Conservation (phyloP, 2,888 invertebrate genomes). For the Helleia helle region DNA sequence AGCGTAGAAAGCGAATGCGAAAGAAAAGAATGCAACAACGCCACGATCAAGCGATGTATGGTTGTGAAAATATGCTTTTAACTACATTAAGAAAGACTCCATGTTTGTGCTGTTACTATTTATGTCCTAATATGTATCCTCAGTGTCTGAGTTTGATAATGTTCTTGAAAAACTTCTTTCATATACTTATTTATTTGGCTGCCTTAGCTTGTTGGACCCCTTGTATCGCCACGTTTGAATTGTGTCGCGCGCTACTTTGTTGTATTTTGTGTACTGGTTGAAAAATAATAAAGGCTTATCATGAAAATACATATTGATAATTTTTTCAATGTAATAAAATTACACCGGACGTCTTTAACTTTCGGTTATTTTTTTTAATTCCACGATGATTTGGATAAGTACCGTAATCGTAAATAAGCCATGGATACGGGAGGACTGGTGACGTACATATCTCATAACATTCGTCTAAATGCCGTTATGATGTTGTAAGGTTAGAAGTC, state of each 20-base stretch:
- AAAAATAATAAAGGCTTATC: constrained; percentile 2
- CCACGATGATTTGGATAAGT: too few relatives aligned
- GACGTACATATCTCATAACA: too few relatives aligned
- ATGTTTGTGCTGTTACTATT: constrained; percentile 41
- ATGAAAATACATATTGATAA: too few relatives aligned
- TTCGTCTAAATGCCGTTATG: too few relatives aligned
- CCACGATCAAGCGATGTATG: constrained; percentile 25
- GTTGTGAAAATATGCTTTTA: constrained; percentile 34
- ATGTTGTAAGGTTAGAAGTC: too few relatives aligned
- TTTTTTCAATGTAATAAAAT: too few relatives aligned
- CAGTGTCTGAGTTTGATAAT: constrained; percentile 33
- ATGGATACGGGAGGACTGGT: too few relatives aligned
- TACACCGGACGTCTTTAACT: too few relatives aligned
- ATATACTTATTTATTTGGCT: constrained; percentile 30
- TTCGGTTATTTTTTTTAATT: too few relatives aligned
- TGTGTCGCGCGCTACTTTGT: constrained; percentile 31
- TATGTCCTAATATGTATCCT: constrained; percentile 42
- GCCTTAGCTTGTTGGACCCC: constrained; percentile 25
- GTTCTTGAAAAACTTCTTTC: constrained; percentile 26
- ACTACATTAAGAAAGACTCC: constrained; percentile 37
- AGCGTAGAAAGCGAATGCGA: constrained; percentile 21
- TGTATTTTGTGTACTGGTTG: constrained; percentile 32
- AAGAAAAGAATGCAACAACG: constrained; percentile 28
- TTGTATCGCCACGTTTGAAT: constrained; percentile 37
- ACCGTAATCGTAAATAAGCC: too few relatives aligned